phyloP scores from a whole-genome alignment of 2,888 invertebrate genomes.

The Drosophila parthenogenetica region DNA sequence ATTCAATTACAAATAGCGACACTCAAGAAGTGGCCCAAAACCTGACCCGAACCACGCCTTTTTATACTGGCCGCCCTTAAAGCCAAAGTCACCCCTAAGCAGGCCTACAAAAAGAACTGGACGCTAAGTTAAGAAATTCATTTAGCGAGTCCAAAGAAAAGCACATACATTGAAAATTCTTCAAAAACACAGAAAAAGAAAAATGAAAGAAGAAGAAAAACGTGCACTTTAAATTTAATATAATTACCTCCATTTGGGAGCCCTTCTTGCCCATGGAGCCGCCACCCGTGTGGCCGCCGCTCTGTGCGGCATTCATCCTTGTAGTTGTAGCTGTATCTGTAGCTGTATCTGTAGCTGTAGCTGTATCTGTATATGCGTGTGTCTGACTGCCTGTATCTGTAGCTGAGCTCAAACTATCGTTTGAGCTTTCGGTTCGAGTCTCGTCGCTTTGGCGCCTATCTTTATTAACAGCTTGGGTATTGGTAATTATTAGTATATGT shows the following conservation, averaged over 20 bases:
- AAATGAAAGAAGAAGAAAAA: background rate
- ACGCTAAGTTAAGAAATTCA: conserved; percentile 19
- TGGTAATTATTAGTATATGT: conserved; percentile 41
- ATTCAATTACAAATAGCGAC: conserved; percentile 56
- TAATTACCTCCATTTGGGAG: conserved; percentile 85
- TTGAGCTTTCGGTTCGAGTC: background rate
- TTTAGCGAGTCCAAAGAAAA: conserved; percentile 5
- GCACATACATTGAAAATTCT: conserved; percentile 11
- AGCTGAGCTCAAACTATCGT: conserved; percentile 9
- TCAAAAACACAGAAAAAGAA: background rate
- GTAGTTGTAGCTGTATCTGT: conserved; percentile 10
- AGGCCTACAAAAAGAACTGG: conserved; percentile 12
- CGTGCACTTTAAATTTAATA: conserved; percentile 59
- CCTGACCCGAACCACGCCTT: background rate
- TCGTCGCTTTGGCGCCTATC: conserved; percentile 20
- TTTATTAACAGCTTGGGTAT: conserved; percentile 42
- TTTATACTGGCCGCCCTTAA: no score
- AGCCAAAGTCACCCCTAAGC: background rate
- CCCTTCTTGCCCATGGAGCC: conserved; percentile 85
- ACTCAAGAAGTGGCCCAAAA: conserved; percentile 5
- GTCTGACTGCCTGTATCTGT: background rate
- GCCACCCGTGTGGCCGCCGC: conserved; percentile 84
- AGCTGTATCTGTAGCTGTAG: background rate
- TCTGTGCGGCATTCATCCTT: conserved; percentile 85
- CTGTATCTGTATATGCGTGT: background rate